phyloP scores from a whole-genome alignment of 2,113 vertebrate genomes.

The Petaurus breviceps region DNA sequence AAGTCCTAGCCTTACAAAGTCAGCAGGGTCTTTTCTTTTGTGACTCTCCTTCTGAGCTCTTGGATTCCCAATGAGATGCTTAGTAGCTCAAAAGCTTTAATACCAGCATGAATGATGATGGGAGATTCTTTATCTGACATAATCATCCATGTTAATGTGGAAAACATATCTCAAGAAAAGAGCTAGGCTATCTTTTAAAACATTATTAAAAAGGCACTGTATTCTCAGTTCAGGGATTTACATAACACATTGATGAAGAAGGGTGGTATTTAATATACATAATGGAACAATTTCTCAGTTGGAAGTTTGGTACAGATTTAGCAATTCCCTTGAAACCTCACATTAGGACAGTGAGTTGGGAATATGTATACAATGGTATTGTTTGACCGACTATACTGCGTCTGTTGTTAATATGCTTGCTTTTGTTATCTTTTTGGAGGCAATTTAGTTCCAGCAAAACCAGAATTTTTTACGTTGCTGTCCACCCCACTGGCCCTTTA shows the following conservation, averaged over 20 bases:
- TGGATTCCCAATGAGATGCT: neutral
- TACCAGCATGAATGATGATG: neutral
- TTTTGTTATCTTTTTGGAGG: constrained; percentile 9
- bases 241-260: neutral
- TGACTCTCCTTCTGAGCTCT: neutral
- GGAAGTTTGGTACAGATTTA: neutral
- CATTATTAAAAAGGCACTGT: neutral
- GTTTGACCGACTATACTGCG: neutral
- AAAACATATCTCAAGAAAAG: neutral
- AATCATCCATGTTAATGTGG: neutral
- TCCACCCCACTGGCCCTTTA: neutral
- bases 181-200: neutral
- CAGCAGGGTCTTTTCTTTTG: too few species aligned
- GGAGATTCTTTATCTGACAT: neutral
- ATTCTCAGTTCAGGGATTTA: neutral
- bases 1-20: neutral
- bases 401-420: neutral
- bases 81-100: neutral
- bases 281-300: neutral
- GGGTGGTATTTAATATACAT: neutral
- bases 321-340: constrained; percentile 23
- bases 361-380: neutral
- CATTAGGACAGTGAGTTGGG: neutral
- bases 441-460: constrained; percentile 42
- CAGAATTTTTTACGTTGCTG: constrained; percentile 21